Evolutionary conservation across 2,113 vertebrate genomes (phyloP).

Genomic region (Phyllostomus discolor): DNA sequence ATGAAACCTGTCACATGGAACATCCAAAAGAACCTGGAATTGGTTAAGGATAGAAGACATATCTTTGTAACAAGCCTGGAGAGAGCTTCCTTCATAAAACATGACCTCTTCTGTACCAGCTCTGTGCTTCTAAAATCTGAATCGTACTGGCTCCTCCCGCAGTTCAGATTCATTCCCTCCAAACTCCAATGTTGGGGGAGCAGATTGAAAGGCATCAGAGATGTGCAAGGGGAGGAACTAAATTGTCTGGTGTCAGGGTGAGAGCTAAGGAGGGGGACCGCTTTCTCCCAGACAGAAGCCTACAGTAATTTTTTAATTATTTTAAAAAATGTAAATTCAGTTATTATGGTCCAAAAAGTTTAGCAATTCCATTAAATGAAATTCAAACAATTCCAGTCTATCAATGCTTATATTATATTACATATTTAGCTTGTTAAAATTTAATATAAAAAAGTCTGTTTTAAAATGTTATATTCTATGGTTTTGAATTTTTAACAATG

Average conservation of each 20-base stretch:
- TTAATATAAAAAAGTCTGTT: neutral
- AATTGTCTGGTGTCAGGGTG: no score
- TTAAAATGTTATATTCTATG: neutral
- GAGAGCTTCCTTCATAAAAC: slow-evolving; percentile 90
- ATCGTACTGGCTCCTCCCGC: slow-evolving; percentile 90
- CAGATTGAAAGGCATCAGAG: no score
- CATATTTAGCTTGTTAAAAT: neutral
- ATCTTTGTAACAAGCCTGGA: slow-evolving; percentile 89
- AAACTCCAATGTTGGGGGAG: no score
- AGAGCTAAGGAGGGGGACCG: no score
- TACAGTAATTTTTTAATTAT: neutral
- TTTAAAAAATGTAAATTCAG: neutral
- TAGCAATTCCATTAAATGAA: neutral
- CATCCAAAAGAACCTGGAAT: slow-evolving; percentile 91
- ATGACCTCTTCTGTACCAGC: slow-evolving; percentile 89
- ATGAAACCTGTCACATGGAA: slow-evolving; percentile 93
- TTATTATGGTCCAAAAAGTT: neutral
- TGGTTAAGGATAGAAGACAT: slow-evolving; percentile 92
- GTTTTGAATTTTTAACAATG: neutral
- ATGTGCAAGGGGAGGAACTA: no score
- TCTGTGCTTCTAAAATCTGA: slow-evolving; percentile 91
- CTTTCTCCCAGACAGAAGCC: no score
- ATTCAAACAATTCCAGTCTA: neutral
- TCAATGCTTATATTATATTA: neutral
- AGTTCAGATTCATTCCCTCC: slow-evolving; percentile 59